phyloP scores from a whole-genome alignment of 2,797 vertebrate genomes.

The Eospalax fontanierii region DNA sequence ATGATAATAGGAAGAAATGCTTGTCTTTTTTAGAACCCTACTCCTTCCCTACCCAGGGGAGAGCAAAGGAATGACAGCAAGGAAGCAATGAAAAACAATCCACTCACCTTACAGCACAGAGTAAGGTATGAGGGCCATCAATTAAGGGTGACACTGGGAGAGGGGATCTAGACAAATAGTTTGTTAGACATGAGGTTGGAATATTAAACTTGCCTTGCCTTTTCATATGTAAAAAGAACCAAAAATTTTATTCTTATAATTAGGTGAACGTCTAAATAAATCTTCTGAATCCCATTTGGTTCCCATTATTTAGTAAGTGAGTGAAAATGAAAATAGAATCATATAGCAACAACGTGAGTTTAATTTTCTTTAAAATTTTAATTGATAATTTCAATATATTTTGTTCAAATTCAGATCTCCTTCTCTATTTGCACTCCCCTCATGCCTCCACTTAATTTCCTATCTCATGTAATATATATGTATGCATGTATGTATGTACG shows the following conservation, averaged over 20 bases:
- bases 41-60: not conserved
- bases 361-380: not conserved
- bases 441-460: no score
- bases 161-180: not conserved
- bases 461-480: no score
- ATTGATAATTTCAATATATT: no score
- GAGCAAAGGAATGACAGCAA: not conserved
- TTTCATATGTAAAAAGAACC: not conserved
- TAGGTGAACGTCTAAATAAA: not conserved
- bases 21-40: not conserved
- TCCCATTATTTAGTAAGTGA: not conserved
- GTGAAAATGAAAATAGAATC: not conserved
- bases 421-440: no score
- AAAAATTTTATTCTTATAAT: not conserved
- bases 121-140: accelerated
- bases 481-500: no score
- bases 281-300: not conserved
- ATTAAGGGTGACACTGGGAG: not conserved
- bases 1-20: not conserved
- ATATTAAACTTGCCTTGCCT: not conserved
- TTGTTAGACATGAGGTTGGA: not conserved
- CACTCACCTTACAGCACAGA: no score
- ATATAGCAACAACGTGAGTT: not conserved
- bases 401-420: no score
- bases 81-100: not conserved